phyloP scores from a whole-genome alignment of 2,113 vertebrate genomes.

The Saccopteryx leptura region DNA sequence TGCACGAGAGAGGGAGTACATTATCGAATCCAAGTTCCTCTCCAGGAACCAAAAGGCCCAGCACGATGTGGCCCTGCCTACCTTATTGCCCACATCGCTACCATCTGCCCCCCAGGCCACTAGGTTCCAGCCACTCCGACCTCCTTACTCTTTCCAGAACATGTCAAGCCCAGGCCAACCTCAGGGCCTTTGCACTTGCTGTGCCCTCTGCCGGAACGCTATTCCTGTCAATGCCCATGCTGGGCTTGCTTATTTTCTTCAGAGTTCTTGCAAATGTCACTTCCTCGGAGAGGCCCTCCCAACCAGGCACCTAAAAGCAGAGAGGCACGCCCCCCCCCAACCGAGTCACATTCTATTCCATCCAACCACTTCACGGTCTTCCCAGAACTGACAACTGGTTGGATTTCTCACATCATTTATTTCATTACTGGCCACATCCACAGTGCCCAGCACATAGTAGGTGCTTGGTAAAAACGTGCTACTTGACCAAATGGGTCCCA shows the following conservation, averaged over 20 bases:
- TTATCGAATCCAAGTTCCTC: too few relatives aligned
- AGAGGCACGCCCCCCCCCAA: not conserved
- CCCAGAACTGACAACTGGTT: accelerated
- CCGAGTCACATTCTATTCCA: not conserved
- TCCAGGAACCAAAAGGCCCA: not conserved
- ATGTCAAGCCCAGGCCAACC: not conserved
- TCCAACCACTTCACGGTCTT: not conserved
- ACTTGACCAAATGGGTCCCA: not conserved
- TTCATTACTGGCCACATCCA: not conserved
- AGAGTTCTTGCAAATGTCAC: not conserved
- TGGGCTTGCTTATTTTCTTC: not conserved
- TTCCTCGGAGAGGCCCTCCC: not conserved
- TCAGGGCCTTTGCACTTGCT: not conserved
- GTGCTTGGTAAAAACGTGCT: not conserved
- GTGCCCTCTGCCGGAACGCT: accelerated
- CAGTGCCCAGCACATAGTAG: not conserved
- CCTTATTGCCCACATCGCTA: accelerated
- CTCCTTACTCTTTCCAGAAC: not conserved
- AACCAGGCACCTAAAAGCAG: accelerated
- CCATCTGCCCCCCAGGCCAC: not conserved
- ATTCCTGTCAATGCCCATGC: not conserved
- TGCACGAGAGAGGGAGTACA: not conserved
- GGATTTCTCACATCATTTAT: not conserved
- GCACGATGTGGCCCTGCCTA: not conserved
- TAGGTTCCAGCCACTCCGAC: not conserved